A percentile compares a stretch with the other conserved stretches of the same genome.
phyloP scores from a whole-genome alignment of 2,113 vertebrate species.

The Dinomys branickii region DNA sequence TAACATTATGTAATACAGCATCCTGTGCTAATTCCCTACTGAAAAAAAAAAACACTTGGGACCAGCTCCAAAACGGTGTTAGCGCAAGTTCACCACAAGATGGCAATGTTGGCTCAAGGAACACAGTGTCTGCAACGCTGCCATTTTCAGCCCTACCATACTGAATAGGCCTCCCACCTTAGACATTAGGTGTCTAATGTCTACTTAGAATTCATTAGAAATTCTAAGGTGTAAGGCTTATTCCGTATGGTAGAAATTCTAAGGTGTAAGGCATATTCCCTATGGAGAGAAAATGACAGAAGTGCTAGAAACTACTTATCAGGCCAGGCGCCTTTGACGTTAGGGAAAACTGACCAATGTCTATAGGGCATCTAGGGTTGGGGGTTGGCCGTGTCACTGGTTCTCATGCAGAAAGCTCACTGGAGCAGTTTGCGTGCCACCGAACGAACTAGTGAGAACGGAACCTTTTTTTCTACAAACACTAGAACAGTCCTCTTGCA shows the following conservation, averaged over 20 bases:
- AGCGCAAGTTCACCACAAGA: background rate
- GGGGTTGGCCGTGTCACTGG: background rate
- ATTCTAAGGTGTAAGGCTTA: no score
- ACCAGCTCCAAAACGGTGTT: background rate
- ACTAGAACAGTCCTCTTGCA: background rate
- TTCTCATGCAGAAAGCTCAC: background rate
- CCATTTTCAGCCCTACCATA: background rate
- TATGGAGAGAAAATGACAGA: background rate
- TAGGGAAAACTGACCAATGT: background rate
- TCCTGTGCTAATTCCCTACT: no score
- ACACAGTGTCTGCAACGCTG: accelerated
- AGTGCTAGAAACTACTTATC: background rate
- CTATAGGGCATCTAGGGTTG: background rate
- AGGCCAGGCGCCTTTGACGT: background rate
- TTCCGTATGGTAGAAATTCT: no score
- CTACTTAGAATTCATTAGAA: no score
- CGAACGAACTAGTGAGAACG: background rate
- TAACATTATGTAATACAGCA: no score
- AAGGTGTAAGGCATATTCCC: no score
- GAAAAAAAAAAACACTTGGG: no score
- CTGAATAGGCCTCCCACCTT: no score
- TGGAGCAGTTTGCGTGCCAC: background rate
- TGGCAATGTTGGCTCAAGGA: constrained; percentile 48
- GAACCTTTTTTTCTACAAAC: background rate
- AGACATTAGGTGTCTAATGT: no score